Evolutionary conservation across 2,888 invertebrate genomes (phyloP).

Genomic region (Pseudoips prasinana): DNA sequence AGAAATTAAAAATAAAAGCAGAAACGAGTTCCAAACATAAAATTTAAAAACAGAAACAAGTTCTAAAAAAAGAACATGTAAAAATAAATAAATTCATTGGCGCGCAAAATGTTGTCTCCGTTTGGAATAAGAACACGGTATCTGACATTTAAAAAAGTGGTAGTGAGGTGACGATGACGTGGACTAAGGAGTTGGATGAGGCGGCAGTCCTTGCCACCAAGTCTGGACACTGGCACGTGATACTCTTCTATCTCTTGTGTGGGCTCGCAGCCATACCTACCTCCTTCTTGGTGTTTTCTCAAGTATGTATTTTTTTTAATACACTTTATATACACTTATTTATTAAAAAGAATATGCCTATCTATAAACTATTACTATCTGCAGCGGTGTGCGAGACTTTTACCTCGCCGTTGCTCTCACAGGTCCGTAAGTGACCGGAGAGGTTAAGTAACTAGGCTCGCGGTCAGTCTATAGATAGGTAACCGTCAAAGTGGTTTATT

Average conservation of each 20-base stretch:
- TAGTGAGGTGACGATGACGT: slow-evolving; percentile 52
- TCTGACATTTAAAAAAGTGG: slow-evolving; percentile 6
- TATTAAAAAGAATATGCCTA: too few relatives aligned
- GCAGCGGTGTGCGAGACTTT: too few relatives aligned
- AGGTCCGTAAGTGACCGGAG: too few relatives aligned
- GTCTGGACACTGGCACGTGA: slow-evolving; percentile 84
- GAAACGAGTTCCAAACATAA: too few relatives aligned
- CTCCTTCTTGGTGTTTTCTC: slow-evolving; percentile 85
- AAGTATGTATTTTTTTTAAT: slow-evolving; percentile 75
- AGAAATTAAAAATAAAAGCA: too few relatives aligned
- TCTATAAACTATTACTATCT: too few relatives aligned
- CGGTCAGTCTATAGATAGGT: too few relatives aligned
- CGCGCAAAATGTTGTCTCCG: not conserved
- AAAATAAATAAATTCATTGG: not conserved
- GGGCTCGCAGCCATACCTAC: slow-evolving; percentile 85
- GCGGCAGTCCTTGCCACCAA: slow-evolving; percentile 83
- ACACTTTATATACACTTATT: too few relatives aligned
- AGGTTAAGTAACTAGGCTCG: too few relatives aligned
- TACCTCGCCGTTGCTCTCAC: too few relatives aligned
- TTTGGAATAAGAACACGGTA: not conserved
- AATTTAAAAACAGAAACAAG: not conserved
- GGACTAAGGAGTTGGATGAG: slow-evolving; percentile 80
- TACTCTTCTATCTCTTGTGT: slow-evolving; percentile 84
- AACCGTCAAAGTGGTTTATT: too few relatives aligned
- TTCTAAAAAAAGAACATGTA: not conserved